phyloP scores from a whole-genome alignment of 2,113 vertebrate species.

The Chascanopsetta lugubris region DNA sequence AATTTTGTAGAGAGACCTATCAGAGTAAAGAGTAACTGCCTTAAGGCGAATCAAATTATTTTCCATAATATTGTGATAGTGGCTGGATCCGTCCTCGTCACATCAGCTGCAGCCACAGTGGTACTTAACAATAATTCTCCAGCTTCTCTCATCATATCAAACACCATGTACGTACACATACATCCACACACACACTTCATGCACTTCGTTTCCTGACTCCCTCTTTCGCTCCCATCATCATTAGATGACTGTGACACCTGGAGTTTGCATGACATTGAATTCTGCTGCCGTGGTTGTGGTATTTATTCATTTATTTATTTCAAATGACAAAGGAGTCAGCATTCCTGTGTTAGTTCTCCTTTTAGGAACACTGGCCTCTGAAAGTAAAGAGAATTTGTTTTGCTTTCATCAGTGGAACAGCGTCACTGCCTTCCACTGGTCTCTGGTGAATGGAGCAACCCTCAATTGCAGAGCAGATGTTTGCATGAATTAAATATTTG shows the following conservation, averaged over 20 bases:
- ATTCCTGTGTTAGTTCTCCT: slow-evolving; percentile 3
- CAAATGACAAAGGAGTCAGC: background rate
- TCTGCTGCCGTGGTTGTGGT: background rate
- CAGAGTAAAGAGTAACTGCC: no score
- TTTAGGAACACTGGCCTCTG: slow-evolving; percentile 1
- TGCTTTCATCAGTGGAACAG: slow-evolving; percentile 24
- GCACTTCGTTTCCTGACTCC: background rate
- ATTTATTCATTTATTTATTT: background rate
- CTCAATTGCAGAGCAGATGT: slow-evolving; percentile 62
- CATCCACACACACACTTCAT: background rate
- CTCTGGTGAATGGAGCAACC: slow-evolving; percentile 23
- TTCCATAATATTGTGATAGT: background rate
- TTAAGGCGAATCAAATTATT: no score
- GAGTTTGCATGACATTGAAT: background rate
- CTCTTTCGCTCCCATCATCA: background rate
- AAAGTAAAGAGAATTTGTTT: background rate
- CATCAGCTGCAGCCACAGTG: background rate
- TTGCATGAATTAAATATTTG: slow-evolving; percentile 69
- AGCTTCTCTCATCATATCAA: background rate
- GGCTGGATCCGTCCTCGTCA: background rate
- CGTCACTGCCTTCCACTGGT: slow-evolving; percentile 6
- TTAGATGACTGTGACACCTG: background rate
- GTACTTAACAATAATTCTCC: background rate
- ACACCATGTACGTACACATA: background rate
- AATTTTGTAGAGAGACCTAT: no score